Evolutionary conservation across 2,113 vertebrate species (phyloP), one percentile per base, ranked within the genome.

Genomic region (Xyrauchen texanus): DNA sequence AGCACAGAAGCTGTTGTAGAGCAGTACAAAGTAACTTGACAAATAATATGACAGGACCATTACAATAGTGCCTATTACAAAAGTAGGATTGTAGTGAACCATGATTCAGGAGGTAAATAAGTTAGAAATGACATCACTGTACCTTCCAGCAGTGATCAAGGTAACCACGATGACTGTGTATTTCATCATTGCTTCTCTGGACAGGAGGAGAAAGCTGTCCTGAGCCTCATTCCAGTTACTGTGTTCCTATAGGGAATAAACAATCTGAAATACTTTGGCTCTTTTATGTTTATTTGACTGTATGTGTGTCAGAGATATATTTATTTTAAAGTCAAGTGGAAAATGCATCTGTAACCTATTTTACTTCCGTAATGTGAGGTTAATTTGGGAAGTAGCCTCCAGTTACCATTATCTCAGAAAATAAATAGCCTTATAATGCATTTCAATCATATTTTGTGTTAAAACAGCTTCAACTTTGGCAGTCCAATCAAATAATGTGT

Each of bases 131-230:
- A 58, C n/a, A 12, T 2, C 34, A 7, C 21, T 88, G 3, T 78
- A 98, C 97, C 94, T 95, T 90, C 95, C 95, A 3, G 97, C 96
- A 9, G 96, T 95, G 86, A 95, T 86, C 89, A 98, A 88, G 0
- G 96, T 98, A 71, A 95, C 93, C 70, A 96, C 88, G 51, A 98
- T 81, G 71, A 97, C 87, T 0, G 81, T 90, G 86, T 94, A 96
- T 6, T 34, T 71, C 86, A 87, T 89, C 69, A 98, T 85, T 21
- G 46, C 21, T 68, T 90, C 34, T 85, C 88, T 94, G 13, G 83
- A 13, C 0, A 94, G 95, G 83, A 92, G 93, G 42, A 93, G 76
- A 0, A 94, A 95, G 58, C 81, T 72, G 10, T 86, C 83, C 65
- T 92, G 81, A 5, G 2, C 5, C 0, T 83, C 0, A 3, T 96